phyloP scores from a whole-genome alignment of 92 coral and sea anemone genomes.

The Heliopora coerulea region DNA sequence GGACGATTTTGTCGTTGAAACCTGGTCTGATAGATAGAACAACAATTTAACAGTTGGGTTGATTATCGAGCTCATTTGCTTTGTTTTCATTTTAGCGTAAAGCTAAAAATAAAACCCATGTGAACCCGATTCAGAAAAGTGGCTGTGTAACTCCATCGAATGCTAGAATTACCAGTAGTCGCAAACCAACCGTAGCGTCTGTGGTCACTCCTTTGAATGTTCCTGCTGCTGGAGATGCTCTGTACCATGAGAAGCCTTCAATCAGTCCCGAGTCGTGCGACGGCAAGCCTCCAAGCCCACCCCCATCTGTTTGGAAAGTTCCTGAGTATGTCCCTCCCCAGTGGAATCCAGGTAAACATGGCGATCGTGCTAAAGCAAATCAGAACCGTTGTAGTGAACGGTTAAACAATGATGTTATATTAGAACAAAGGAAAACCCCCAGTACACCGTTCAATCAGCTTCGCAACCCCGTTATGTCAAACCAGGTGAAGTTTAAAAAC shows the following conservation, averaged over 20 bases:
- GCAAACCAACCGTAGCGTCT: conserved; percentile 21
- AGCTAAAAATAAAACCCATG: conserved; percentile 14
- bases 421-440: conserved; percentile 68
- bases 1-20: no score
- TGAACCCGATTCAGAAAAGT: conserved; percentile 8
- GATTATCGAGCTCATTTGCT: no score
- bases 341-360: conserved; percentile 88
- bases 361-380: conserved; percentile 32
- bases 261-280: conserved; percentile 70
- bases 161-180: conserved; percentile 8
- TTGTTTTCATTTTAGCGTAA: conserved; percentile 25
- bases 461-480: conserved; percentile 77
- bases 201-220: conserved; percentile 39
- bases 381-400: conserved; percentile 50
- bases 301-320: conserved; percentile 99
- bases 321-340: conserved; percentile 97
- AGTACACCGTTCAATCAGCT: conserved; percentile 93
- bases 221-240: conserved; percentile 27
- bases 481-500: conserved; percentile 63
- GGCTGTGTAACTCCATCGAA: conserved; percentile 20
- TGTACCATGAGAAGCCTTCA: conserved; percentile 35
- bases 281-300: conserved; percentile 84
- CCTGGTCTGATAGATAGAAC: no score
- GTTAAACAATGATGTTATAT: conserved; percentile 85
- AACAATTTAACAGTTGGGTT: no score